These are phyloP conservation scores for Calyptommatus sinebrachiatus DNA, from an alignment of 2,113 vertebrate species.

Conservation along the genomic window DNA sequence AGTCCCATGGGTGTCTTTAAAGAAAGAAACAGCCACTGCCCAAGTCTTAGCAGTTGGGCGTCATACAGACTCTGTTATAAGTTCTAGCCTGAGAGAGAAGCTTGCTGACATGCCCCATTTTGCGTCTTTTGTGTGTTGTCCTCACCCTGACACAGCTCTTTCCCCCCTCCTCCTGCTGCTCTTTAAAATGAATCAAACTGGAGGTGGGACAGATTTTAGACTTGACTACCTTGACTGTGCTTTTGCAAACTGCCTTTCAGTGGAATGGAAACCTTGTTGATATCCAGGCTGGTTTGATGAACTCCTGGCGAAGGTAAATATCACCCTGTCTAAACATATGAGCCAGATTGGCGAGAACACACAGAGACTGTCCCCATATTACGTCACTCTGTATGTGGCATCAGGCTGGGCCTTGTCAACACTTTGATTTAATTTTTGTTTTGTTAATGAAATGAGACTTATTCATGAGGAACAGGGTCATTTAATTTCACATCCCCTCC, in stretches of 20 bases:
- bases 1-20: background rate
- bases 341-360: background rate
- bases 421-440: background rate
- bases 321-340: background rate
- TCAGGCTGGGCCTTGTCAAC: slow-evolving; percentile 2
- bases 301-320: background rate
- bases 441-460: slow-evolving; percentile 18
- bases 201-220: slow-evolving; percentile 7
- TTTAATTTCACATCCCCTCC: slow-evolving; percentile 20
- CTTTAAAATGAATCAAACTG: slow-evolving; percentile 25
- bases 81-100: slow-evolving; percentile 32
- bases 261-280: slow-evolving; percentile 21
- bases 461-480: slow-evolving; percentile 24
- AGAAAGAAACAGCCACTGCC: slow-evolving; percentile 39
- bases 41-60: slow-evolving; percentile 49
- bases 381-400: background rate
- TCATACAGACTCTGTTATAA: slow-evolving; percentile 54
- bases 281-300: background rate
- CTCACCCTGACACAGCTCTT: slow-evolving; percentile 49
- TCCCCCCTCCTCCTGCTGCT: background rate
- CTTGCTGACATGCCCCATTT: slow-evolving; percentile 46
- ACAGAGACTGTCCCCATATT: slow-evolving; percentile 4
- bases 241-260: slow-evolving; percentile 22
- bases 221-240: slow-evolving; percentile 4
- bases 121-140: slow-evolving; percentile 43